Conservation (phyloP, 2,113 vertebrate species). For the Platysteira castanea region DNA sequence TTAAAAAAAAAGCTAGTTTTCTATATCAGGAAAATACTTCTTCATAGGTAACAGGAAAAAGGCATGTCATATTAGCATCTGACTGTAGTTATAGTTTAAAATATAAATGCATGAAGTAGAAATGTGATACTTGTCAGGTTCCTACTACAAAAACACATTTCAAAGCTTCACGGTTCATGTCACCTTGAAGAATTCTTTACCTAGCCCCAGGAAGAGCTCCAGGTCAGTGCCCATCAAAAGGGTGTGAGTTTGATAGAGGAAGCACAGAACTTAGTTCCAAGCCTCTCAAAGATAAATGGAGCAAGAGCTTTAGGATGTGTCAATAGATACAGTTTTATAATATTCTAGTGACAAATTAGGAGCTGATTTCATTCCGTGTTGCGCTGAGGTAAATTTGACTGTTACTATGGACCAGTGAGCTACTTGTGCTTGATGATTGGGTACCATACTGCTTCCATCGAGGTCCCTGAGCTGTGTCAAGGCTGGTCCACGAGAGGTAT, state of each 20-base stretch:
- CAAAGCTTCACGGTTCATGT: not conserved
- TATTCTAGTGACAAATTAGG: not conserved
- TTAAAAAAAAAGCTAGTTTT: not conserved
- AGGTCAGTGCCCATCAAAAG: not conserved
- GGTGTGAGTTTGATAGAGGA: not conserved
- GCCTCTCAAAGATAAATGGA: not conserved
- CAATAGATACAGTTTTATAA: not conserved
- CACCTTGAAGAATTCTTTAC: not conserved
- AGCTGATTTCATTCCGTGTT: not conserved
- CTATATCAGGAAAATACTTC: not conserved
- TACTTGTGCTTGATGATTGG: not conserved
- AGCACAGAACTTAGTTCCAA: not conserved
- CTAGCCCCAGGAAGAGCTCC: not conserved
- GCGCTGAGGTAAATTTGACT: not conserved
- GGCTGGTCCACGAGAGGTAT: not conserved
- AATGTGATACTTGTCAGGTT: not conserved
- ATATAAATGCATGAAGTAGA: not conserved
- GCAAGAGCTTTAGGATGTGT: not conserved
- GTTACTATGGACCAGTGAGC: not conserved
- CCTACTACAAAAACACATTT: not conserved
- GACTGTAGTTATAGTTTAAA: conserved; percentile 8
- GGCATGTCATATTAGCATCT: not conserved
- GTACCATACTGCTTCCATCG: not conserved
- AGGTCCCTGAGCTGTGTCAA: not conserved
- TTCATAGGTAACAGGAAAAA: not conserved